These are phyloP conservation scores for Nymphicus hollandicus DNA, from an alignment of 2,113 vertebrate genomes.

Conservation along the genomic window DNA sequence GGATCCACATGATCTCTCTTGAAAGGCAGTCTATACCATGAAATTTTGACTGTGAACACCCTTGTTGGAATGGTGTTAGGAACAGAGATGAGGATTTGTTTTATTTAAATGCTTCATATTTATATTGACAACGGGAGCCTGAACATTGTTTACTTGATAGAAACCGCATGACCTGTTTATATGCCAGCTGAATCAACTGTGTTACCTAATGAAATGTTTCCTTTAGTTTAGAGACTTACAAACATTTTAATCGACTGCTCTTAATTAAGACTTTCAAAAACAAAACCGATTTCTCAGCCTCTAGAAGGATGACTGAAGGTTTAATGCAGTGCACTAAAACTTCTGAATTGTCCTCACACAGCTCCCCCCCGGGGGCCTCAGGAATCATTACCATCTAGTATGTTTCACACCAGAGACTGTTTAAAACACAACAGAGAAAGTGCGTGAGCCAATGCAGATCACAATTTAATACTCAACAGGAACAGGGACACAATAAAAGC, in stretches of 20 bases:
- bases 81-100: background rate
- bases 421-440: background rate
- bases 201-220: conserved; percentile 44
- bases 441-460: background rate
- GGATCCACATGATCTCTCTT: background rate
- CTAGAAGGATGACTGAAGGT: conserved; percentile 18
- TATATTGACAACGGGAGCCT: conserved; percentile 3
- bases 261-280: conserved; percentile 11
- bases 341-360: background rate
- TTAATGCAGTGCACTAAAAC: background rate
- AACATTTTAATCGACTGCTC: background rate
- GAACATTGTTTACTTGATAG: conserved; percentile 2
- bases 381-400: background rate
- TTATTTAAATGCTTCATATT: conserved; percentile 28
- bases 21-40: background rate
- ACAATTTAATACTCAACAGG: background rate
- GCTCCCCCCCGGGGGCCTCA: background rate
- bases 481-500: conserved; percentile 12
- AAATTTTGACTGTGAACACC: background rate
- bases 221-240: background rate
- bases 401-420: background rate
- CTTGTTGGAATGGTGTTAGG: background rate
- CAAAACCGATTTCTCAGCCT: background rate
- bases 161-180: background rate
- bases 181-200: conserved; percentile 1